phyloP scores from a whole-genome alignment of 2,797 vertebrate genomes.

The Gadopsis bispinosus region DNA sequence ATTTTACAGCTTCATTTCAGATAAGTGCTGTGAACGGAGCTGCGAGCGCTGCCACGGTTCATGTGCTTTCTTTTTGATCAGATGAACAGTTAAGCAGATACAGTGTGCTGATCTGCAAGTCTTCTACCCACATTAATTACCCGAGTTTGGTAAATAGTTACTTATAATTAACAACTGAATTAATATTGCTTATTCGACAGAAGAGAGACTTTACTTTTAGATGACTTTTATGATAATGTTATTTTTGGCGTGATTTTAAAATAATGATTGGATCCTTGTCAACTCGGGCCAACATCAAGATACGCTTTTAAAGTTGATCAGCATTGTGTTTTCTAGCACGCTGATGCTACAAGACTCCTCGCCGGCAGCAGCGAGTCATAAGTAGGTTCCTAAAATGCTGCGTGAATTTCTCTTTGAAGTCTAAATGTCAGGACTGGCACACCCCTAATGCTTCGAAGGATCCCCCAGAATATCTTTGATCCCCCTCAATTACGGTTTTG shows the following conservation, averaged over 20 bases:
- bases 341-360: neutral
- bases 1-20: slow-evolving; percentile 26
- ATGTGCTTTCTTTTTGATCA: slow-evolving; percentile 16
- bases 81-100: slow-evolving; percentile 24
- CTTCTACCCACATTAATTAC: neutral
- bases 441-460: too few species aligned
- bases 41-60: neutral
- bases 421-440: too few species aligned
- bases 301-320: neutral
- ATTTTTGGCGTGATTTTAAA: neutral
- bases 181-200: neutral
- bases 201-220: neutral
- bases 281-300: neutral
- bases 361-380: too few species aligned
- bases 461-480: neutral
- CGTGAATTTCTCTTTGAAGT: neutral
- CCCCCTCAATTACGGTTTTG: neutral
- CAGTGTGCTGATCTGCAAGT: neutral
- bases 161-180: neutral
- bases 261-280: neutral
- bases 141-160: neutral
- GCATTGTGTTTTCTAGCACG: neutral
- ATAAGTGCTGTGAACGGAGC: slow-evolving; percentile 28
- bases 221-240: neutral
- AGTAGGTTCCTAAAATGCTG: too few species aligned